Base-by-base conservation (phyloP, 2,888 invertebrate species). In the Oligia latruncula region DNA sequence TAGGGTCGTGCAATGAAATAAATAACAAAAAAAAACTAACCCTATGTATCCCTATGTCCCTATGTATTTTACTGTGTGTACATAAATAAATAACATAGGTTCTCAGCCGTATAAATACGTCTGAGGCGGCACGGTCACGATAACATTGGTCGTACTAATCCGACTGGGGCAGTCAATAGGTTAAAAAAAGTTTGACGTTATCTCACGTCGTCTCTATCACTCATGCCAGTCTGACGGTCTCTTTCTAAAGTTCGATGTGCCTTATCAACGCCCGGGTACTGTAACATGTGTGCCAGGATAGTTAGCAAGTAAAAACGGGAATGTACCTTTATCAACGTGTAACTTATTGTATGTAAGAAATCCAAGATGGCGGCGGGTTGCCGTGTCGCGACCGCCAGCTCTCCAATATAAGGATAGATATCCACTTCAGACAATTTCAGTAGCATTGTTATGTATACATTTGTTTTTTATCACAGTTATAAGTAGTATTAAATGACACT, bases 401-500 rank as follows among this genome's bases (percentile, higher is more conserved):
- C 72, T 82, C 74, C 77, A 84, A 70, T 82, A 65, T 73, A 66
- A 66, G n/a, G 20, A 52, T 71, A 35, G n/a, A n/a, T 60, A 40
- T 40, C 20, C 29, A 71, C 35, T 68, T 72, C 74, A 52, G n/a
- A 60, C 9, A 64, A 46, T 17, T 75, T 80, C 62, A 64, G 52
- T 71, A 76, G 66, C 71, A 66, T 71, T 80, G 70, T 73, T 84
- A 84, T 66, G 70, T 49, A 66, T 72, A 55, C 58, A 49, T 82
- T 5, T 52, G n/a, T 74, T 76, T 29, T 71, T 29, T 71, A 60
- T 40, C 15, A 52, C 64, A 65, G 43, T 55, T 83, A 55, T 52
- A 11, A 9, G 35, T 78, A 80, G 23, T 49, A n/a, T 68, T 29
- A 35, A 20, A 70, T 55, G 20, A 71, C 67, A 71, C 49, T 71